Percentiles rank a stretch among this genome's conserved stretches.
These are phyloP conservation scores for Dasyornis broadbenti DNA, from an alignment of 2,113 vertebrate genomes.

Conservation along the genomic window DNA sequence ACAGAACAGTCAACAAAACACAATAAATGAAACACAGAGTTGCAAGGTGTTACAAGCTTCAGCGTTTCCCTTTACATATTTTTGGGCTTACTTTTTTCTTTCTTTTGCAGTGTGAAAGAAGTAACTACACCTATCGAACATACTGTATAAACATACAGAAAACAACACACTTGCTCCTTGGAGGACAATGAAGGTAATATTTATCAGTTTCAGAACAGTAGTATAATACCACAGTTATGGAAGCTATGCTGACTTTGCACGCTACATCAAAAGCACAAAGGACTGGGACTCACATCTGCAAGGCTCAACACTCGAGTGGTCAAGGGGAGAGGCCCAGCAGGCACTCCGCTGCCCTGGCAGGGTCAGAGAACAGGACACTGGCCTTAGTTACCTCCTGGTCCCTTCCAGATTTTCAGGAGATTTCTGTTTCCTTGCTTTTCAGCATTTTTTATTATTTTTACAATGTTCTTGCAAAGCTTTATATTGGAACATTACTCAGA, in stretches of 20 bases:
- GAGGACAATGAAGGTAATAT: conserved; percentile 51
- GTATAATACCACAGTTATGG: conserved; percentile 57
- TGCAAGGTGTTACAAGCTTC: conserved; percentile 46
- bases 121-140: conserved; percentile 15
- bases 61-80: conserved; percentile 8
- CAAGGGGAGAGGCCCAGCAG: background rate
- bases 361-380: background rate
- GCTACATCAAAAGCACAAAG: conserved; percentile 45
- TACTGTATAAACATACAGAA: conserved; percentile 47
- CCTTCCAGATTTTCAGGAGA: background rate
- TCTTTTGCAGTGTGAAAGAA: conserved; percentile 16
- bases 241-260: conserved; percentile 46
- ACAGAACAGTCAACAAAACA: conserved; percentile 56
- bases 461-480: conserved; percentile 7
- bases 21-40: conserved; percentile 13
- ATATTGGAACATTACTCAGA: background rate
- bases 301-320: background rate
- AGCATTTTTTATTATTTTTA: background rate
- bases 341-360: conserved; percentile 20
- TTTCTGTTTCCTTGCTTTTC: background rate
- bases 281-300: conserved; percentile 29
- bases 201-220: conserved; percentile 63
- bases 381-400: background rate
- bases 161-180: conserved; percentile 42
- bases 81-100: conserved; percentile 15